These are phyloP conservation scores for Mystacornis crossleyi DNA, from an alignment of 2,113 vertebrate species.

Conservation along the genomic window DNA sequence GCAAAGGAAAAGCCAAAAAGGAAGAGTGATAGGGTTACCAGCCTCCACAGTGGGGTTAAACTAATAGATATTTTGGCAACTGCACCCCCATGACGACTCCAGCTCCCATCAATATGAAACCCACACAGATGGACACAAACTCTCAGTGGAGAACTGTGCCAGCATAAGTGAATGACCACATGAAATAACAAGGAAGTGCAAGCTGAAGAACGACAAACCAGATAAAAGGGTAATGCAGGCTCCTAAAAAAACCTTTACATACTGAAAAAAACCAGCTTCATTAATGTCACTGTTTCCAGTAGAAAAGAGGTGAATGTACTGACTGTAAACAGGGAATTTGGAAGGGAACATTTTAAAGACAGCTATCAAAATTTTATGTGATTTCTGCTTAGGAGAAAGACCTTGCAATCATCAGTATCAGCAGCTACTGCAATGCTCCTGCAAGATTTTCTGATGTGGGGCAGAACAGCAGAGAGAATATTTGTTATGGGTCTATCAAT, in stretches of 20 bases:
- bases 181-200: neutral
- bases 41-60: neutral
- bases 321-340: neutral
- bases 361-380: neutral
- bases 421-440: neutral
- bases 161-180: neutral
- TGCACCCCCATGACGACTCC: neutral
- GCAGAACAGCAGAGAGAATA: neutral
- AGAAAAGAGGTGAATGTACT: neutral
- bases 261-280: neutral
- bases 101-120: neutral
- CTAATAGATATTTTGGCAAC: constrained; percentile 20
- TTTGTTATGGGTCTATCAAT: neutral
- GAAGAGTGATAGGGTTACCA: neutral
- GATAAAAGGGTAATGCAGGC: rapidly evolving
- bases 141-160: neutral
- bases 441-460: neutral
- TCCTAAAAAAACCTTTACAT: neutral
- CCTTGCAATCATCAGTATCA: neutral
- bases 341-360: neutral
- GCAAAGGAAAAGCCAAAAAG: neutral
- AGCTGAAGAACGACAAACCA: neutral
- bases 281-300: neutral
- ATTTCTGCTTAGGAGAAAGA: neutral
- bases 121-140: neutral